Conservation (phyloP, 2,113 vertebrate genomes). For the Tonatia bakeri region DNA sequence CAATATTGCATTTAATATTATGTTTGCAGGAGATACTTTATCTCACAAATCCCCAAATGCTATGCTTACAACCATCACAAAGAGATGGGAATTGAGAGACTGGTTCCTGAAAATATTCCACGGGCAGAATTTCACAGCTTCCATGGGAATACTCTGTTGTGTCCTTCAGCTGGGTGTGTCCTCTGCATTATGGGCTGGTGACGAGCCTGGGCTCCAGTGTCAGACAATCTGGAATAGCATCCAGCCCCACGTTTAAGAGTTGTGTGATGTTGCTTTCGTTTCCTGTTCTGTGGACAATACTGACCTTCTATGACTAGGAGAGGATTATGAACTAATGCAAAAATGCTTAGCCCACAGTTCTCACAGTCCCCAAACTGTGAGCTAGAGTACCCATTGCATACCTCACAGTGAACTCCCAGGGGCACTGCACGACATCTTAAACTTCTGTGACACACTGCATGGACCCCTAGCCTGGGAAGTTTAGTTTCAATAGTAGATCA, state of each 20-base stretch:
- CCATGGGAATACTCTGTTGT: background rate
- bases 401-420: background rate
- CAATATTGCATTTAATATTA: conserved; percentile 24
- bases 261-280: background rate
- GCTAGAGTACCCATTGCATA: background rate
- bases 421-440: background rate
- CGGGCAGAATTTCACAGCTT: background rate
- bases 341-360: background rate
- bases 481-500: background rate
- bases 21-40: conserved; percentile 13
- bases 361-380: background rate
- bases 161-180: background rate
- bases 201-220: background rate
- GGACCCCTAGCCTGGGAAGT: background rate
- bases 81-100: background rate
- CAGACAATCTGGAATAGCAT: background rate
- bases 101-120: background rate
- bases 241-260: background rate
- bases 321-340: background rate
- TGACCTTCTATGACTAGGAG: background rate
- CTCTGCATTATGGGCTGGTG: background rate
- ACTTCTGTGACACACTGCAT: background rate
- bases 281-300: background rate
- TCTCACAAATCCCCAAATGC: background rate
- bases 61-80: background rate